Percentiles rank a stretch among this genome's conserved stretches.
Evolutionary conservation across 2,888 invertebrate genomes (phyloP).

Genomic region (Meteorus colon): DNA sequence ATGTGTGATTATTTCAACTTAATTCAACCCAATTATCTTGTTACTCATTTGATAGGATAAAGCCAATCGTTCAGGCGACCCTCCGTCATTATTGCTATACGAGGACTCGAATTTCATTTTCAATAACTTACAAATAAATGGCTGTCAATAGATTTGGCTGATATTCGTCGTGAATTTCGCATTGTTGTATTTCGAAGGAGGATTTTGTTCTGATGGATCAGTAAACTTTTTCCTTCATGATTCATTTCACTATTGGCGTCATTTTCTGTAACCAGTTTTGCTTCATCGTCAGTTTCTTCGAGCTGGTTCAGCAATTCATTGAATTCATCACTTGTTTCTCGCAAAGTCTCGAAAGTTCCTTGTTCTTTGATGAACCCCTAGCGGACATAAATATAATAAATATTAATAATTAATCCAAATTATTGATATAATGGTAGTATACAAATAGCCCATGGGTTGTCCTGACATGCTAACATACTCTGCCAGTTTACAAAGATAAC

Average conservation of each 20-base stretch:
- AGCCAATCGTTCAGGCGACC: too few relatives aligned
- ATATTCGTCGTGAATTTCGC: constrained; percentile 37
- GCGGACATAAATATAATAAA: constrained; percentile 18
- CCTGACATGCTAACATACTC: too few relatives aligned
- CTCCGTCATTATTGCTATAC: too few relatives aligned
- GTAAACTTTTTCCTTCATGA: not conserved
- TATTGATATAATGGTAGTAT: not conserved
- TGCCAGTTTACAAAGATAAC: too few relatives aligned
- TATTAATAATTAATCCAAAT: not conserved
- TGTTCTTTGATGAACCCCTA: constrained; percentile 63
- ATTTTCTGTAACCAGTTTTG: constrained; percentile 1
- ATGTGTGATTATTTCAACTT: too few relatives aligned
- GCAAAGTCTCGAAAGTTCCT: constrained; percentile 67
- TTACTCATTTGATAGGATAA: too few relatives aligned
- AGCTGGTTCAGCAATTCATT: constrained; percentile 50
- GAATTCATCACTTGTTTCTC: constrained; percentile 63
- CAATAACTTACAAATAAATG: constrained; percentile 43
- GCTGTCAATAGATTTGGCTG: constrained; percentile 50
- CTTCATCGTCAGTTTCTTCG: constrained; percentile 36
- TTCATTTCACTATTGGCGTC: not conserved
- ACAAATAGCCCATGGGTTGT: too few relatives aligned
- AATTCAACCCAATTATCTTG: too few relatives aligned
- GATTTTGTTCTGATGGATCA: constrained; percentile 11
- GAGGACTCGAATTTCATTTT: constrained; percentile 9
- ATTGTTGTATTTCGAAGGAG: constrained; percentile 12